Evolutionary conservation across 1,140 invertebrate species (phyloP), one percentile per base, ranked within the genome.

Genomic region (Drosophila serrata): DNA sequence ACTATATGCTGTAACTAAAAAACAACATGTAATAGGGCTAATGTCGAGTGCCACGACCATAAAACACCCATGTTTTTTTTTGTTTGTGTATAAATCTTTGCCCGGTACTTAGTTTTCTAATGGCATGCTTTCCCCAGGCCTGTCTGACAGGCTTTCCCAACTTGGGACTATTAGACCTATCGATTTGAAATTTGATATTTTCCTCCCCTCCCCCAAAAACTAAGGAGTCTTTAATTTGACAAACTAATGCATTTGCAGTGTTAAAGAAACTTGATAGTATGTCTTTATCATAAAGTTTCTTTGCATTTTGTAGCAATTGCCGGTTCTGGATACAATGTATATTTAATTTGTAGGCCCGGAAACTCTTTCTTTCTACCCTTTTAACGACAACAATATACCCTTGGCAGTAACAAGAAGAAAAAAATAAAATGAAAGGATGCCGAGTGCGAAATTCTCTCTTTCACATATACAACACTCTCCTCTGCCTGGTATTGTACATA

Each of bases 381-480:
- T 51, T 51, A 51, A 13, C 51, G 8, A 11, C 24, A 13, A 55
- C 51, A 55, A 55, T 37, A 55, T 22, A 53, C 51, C 51, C 17
- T 22, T 17, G 29, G 12, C 42, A 27, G 24, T 4, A 37, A 58
- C 46, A 55, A 61, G 51, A 31, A 45, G 45, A 24, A 46, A 46
- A 56, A 56, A 31, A 37, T n/a, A 58, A 43, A 67, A 70, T 40
- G 64, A 68, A 81, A 70, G 64, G 61, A 86, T 75, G 51, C 74
- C 45, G 46, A 58, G 68, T 82, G 46, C 56, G 48, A 62, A 57
- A 45, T 53, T 63, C 39, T 53, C 63, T 48, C 42, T 60, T 24
- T 56, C 29, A 55, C 48, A 67, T 29, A 24, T 6, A 33, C 49
- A 9, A 42, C 39, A 17, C 39, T 11, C 29, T 29, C n/a, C n/a